Conservation (phyloP, 2,888 invertebrate genomes). For the Exocentrus adspersus region DNA sequence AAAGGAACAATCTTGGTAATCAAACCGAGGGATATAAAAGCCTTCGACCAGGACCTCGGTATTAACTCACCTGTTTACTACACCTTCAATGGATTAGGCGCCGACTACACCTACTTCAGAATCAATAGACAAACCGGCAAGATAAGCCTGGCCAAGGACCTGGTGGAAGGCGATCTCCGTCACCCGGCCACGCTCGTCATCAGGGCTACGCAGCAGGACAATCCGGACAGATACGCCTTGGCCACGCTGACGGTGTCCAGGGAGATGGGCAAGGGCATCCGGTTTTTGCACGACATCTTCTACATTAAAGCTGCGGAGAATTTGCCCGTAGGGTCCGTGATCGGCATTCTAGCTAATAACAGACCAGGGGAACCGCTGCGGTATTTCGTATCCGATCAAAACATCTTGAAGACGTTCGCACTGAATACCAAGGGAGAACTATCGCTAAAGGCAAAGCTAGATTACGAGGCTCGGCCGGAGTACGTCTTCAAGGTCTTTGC, state of each 20-base stretch:
- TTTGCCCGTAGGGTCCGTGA: slow-evolving; percentile 76
- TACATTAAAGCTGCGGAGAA: slow-evolving; percentile 80
- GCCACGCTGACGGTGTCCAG: slow-evolving; percentile 79
- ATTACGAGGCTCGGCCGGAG: slow-evolving; percentile 78
- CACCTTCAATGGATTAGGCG: slow-evolving; percentile 71
- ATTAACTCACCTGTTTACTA: slow-evolving; percentile 80
- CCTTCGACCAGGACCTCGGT: slow-evolving; percentile 83
- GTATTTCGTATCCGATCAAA: slow-evolving; percentile 80
- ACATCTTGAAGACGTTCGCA: slow-evolving; percentile 78
- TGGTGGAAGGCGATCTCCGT: slow-evolving; percentile 71
- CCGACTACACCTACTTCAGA: slow-evolving; percentile 72
- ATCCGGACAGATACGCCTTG: slow-evolving; percentile 85
- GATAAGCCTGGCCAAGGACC: slow-evolving; percentile 68
- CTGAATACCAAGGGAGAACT: slow-evolving; percentile 85
- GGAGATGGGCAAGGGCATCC: slow-evolving; percentile 60
- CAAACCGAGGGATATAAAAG: slow-evolving; percentile 78
- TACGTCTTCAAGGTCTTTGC: slow-evolving; percentile 85
- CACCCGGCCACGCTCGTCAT: slow-evolving; percentile 84
- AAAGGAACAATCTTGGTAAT: slow-evolving; percentile 74
- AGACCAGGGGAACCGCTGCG: slow-evolving; percentile 73
- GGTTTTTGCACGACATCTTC: slow-evolving; percentile 79
- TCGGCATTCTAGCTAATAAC: slow-evolving; percentile 76
- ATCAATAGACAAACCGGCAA: slow-evolving; percentile 74
- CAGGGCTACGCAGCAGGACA: slow-evolving; percentile 79
- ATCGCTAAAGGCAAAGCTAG: slow-evolving; percentile 76